Evolutionary conservation across 2,888 invertebrate species (phyloP).

Genomic region (Apeira syringaria): DNA sequence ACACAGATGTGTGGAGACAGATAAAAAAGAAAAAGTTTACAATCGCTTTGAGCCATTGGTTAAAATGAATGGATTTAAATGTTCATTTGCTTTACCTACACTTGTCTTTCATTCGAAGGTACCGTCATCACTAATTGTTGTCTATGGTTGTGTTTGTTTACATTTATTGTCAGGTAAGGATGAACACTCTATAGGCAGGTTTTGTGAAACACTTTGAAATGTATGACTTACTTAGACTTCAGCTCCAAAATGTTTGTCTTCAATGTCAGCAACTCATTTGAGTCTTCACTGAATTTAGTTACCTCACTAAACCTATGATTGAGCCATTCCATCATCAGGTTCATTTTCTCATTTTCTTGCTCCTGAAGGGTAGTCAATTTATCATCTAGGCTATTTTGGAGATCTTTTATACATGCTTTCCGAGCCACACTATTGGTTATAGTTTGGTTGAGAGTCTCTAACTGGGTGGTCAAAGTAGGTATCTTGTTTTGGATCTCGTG

Average conservation of each 20-base stretch:
- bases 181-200: too few relatives aligned
- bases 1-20: too few relatives aligned
- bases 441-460: conserved; percentile 52
- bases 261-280: conserved; percentile 59
- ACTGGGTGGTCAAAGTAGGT: conserved; percentile 53
- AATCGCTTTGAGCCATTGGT: too few relatives aligned
- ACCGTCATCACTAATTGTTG: too few relatives aligned
- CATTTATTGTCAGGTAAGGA: too few relatives aligned
- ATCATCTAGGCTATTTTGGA: conserved; percentile 60
- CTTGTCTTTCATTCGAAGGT: too few relatives aligned
- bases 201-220: too few relatives aligned
- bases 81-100: too few relatives aligned
- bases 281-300: conserved; percentile 53
- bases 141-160: too few relatives aligned
- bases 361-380: conserved; percentile 60
- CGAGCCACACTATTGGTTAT: conserved; percentile 34
- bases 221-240: conserved; percentile 69
- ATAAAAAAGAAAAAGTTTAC: too few relatives aligned
- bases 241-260: conserved; percentile 68
- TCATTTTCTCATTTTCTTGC: conserved; percentile 67
- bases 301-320: conserved; percentile 61
- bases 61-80: too few relatives aligned
- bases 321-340: conserved; percentile 75
- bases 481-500: conserved; percentile 62
- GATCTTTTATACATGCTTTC: conserved; percentile 51